Percentiles rank a stretch among this genome's conserved stretches.
These are phyloP conservation scores for Agrotis ipsilon DNA, from an alignment of 2,888 invertebrate species.

Conservation along the genomic window DNA sequence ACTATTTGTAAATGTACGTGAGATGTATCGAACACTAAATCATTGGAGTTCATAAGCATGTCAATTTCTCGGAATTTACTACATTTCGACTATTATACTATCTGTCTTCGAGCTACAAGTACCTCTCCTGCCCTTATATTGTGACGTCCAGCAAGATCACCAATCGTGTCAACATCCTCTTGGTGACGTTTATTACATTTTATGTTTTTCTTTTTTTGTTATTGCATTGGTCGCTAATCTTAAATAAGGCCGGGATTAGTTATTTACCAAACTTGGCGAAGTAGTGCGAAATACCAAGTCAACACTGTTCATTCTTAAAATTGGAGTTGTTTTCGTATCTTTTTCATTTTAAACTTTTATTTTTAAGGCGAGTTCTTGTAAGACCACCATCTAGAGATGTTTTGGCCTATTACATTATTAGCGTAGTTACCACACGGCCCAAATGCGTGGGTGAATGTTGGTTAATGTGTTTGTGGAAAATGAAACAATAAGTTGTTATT, in stretches of 20 bases:
- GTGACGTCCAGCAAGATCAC: conserved; percentile 9
- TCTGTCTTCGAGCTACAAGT: conserved; percentile 8
- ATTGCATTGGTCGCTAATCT: conserved; percentile 13
- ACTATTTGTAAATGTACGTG: conserved; percentile 4
- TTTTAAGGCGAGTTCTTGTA: background rate
- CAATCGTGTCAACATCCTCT: conserved; percentile 24
- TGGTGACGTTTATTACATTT: conserved; percentile 3
- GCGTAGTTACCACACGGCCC: conserved; percentile 39
- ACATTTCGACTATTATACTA: background rate
- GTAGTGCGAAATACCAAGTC: background rate
- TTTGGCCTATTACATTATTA: conserved; percentile 28
- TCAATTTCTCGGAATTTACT: conserved; percentile 29
- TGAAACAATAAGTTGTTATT: conserved; percentile 73
- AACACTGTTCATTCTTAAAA: background rate
- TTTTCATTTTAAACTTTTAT: conserved; percentile 1
- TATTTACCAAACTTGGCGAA: background rate
- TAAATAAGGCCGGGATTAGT: background rate
- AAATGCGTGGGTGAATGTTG: conserved; percentile 55
- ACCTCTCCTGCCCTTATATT: conserved; percentile 5
- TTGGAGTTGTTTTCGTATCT: background rate
- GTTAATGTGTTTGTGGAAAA: conserved; percentile 67
- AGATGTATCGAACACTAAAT: conserved; percentile 24
- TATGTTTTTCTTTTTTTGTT: conserved; percentile 2
- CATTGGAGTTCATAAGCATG: conserved; percentile 10
- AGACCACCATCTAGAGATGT: conserved; percentile 10